Conservation (phyloP, 2,113 vertebrate species). For the Nyctibius bracteatus region DNA sequence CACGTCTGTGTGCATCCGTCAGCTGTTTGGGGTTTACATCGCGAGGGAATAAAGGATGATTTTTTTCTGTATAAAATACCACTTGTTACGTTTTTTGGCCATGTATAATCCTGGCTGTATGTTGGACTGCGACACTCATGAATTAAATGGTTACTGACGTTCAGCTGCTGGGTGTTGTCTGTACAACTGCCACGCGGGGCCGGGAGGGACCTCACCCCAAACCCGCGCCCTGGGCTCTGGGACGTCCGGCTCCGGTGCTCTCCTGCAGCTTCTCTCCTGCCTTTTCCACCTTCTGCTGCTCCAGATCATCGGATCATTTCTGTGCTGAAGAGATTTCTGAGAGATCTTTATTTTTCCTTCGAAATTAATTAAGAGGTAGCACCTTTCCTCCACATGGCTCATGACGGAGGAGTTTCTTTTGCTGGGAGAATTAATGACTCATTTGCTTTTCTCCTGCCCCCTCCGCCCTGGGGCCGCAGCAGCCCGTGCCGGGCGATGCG, state of each 20-base stretch:
- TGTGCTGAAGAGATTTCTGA: not conserved
- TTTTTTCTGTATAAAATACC: constrained; percentile 39
- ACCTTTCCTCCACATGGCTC: not conserved
- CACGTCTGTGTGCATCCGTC: not conserved
- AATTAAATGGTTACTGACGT: constrained; percentile 65
- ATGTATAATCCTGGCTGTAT: constrained; percentile 51
- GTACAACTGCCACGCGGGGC: not conserved
- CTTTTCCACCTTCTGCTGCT: not conserved
- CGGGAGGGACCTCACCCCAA: not conserved
- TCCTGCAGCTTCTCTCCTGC: not conserved
- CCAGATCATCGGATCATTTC: not conserved
- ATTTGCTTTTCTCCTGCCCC: constrained; percentile 25
- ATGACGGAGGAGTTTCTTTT: not conserved
- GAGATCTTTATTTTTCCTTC: not conserved
- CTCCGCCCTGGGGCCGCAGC: constrained; percentile 33
- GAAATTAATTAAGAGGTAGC: constrained; percentile 3
- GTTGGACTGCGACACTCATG: constrained; percentile 36
- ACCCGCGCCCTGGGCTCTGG: not conserved
- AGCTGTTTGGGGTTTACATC: constrained; percentile 8
- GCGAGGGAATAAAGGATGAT: constrained; percentile 31
- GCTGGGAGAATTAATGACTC: constrained; percentile 11
- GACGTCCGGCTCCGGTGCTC: not conserved
- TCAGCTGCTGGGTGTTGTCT: constrained; percentile 55
- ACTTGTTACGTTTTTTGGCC: constrained; percentile 20
- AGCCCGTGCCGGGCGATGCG: not conserved